Percentiles rank a stretch among this genome's conserved stretches.
These are phyloP conservation scores for Neoascia interrupta DNA, from an alignment of 2,888 invertebrate species.

Conservation along the genomic window DNA sequence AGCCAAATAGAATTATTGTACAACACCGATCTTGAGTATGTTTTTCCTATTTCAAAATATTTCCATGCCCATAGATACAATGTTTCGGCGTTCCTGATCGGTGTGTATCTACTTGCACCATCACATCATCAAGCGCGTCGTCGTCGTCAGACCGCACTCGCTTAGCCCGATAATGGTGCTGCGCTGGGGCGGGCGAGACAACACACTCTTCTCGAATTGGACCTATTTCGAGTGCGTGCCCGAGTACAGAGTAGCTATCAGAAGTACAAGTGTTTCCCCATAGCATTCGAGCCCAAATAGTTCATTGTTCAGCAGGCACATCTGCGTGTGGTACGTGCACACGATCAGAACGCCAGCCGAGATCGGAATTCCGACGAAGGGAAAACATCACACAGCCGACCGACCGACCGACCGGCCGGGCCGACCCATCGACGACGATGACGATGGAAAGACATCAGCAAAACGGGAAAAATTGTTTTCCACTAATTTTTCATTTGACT, in stretches of 20 bases:
- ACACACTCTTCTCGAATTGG: too few species aligned
- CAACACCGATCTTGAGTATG: constrained; percentile 55
- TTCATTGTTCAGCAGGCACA: constrained; percentile 60
- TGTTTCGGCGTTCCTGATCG: constrained; percentile 28
- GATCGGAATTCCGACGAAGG: constrained; percentile 56
- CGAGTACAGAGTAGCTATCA: constrained; percentile 18
- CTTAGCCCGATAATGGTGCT: constrained; percentile 26
- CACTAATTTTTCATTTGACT: constrained; percentile 68
- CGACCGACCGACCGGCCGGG: constrained; percentile 35
- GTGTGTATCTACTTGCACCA: constrained; percentile 47
- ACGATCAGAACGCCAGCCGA: constrained; percentile 19
- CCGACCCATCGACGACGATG: constrained; percentile 14
- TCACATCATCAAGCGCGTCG: constrained; percentile 30
- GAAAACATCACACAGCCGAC: constrained; percentile 25
- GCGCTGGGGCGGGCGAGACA: constrained; percentile 35
- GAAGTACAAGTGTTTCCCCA: constrained; percentile 62
- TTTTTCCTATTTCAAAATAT: constrained; percentile 66
- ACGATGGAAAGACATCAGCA: constrained; percentile 57
- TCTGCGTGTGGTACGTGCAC: constrained; percentile 32
- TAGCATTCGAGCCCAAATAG: constrained; percentile 27
- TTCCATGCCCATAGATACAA: constrained; percentile 58
- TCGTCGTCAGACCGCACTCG: background rate
- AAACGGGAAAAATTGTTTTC: constrained; percentile 63
- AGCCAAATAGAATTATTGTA: constrained; percentile 48
- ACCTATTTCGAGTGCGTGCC: constrained; percentile 43